Conservation (phyloP, 2,888 invertebrate genomes). For the Lepidochitona cinerea region DNA sequence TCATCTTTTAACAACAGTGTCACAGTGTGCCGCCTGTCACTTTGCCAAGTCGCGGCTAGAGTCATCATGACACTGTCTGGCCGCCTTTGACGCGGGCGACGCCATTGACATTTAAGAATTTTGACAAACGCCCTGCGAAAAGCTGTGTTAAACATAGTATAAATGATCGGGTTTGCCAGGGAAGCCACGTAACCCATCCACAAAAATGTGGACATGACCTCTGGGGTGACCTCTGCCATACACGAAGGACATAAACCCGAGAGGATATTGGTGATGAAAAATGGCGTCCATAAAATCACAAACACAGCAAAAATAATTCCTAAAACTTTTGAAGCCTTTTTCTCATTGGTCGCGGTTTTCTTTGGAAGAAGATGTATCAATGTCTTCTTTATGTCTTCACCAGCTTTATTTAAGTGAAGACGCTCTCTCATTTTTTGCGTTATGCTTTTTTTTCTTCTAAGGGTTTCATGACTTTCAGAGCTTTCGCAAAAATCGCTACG, state of each 20-base stretch:
- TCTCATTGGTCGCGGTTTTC: constrained; percentile 63
- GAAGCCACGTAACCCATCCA: constrained; percentile 70
- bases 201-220: constrained; percentile 61
- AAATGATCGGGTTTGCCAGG: constrained; percentile 69
- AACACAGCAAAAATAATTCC: constrained; percentile 70
- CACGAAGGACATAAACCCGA: constrained; percentile 58
- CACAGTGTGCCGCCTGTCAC: constrained; percentile 52
- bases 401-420: background rate
- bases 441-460: constrained; percentile 22
- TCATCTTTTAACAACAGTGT: constrained; percentile 40
- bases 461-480: background rate
- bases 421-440: constrained; percentile 2
- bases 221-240: constrained; percentile 46
- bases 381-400: background rate
- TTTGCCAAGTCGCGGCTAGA: constrained; percentile 39
- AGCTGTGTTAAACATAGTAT: constrained; percentile 70
- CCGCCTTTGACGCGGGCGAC: constrained; percentile 22
- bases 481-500: background rate
- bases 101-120: constrained; percentile 59
- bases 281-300: constrained; percentile 69
- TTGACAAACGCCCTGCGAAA: constrained; percentile 65
- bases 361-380: constrained; percentile 47
- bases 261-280: constrained; percentile 65
- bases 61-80: constrained; percentile 37
- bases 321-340: constrained; percentile 69